Evolutionary conservation across 2,113 vertebrate genomes (phyloP).

Genomic region (Sylvietta virens): DNA sequence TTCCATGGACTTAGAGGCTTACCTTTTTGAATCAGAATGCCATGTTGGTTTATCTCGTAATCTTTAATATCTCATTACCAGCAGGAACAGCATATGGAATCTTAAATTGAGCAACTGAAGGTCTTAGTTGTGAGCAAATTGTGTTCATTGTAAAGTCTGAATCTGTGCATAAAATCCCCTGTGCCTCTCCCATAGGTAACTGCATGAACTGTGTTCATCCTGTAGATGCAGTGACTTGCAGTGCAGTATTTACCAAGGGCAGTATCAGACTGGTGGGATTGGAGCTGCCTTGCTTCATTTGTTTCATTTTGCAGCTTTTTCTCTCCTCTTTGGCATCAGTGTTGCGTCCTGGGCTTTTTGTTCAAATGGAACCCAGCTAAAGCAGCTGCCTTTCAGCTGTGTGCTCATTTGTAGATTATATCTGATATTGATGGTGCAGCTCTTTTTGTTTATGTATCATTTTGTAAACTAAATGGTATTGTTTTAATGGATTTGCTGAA

Average conservation of each 20-base stretch:
- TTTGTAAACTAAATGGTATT: background rate
- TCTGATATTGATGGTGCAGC: background rate
- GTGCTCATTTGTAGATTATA: background rate
- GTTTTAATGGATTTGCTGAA: slow-evolving; percentile 6
- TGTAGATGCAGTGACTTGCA: background rate
- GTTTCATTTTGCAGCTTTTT: background rate
- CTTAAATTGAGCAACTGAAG: background rate
- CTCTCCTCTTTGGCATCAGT: background rate
- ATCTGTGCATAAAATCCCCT: background rate
- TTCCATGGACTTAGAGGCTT: background rate
- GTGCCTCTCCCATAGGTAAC: background rate
- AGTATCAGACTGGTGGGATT: background rate
- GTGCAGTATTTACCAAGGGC: background rate
- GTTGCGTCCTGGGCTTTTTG: background rate
- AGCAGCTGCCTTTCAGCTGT: background rate
- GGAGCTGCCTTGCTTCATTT: background rate
- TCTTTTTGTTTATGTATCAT: background rate
- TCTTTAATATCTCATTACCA: slow-evolving; percentile 53
- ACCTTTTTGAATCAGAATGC: background rate
- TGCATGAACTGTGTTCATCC: background rate
- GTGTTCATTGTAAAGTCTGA: slow-evolving; percentile 1
- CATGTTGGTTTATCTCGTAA: slow-evolving; percentile 20
- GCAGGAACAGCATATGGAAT: background rate
- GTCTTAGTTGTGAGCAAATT: background rate
- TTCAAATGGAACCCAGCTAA: background rate